Evolutionary conservation across 2,888 invertebrate genomes (phyloP), one percentile per base, ranked within the genome.

Genomic region (Criorhina ranunculi): DNA sequence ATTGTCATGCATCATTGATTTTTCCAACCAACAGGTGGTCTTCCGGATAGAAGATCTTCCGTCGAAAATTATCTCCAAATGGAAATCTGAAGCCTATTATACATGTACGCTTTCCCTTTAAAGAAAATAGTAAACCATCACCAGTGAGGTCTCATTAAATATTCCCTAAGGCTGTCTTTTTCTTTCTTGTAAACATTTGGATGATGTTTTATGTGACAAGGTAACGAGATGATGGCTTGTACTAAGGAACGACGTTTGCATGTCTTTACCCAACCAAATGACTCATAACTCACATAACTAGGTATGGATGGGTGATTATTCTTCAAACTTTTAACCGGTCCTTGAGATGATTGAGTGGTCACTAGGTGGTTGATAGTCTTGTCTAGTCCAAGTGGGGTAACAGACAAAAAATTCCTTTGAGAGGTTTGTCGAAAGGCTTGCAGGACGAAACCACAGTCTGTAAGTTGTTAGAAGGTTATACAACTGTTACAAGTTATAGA

Each of bases 211-310:
- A 57, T 73, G 75, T 51, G 69, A 76, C 70, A 67, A 46, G 49
- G 69, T 70, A 64, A 81, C 69, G 75, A 42, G 76, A 59, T 35
- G 53, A 57, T 64, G n/a, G 73, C 53, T 42, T 80, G 67, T 55
- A 69, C 42, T 40, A 31, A 40, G 11, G n/a, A 51, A 6, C 40
- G 42, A 31, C 53, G 53, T 51, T n/a, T 81, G 69, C 81, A 81
- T 76, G 81, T 82, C 77, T 77, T 64, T 19, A 15, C 17, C 35
- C 51, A 72, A 60, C 70, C 72, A 78, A 82, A 82, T 78, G 82
- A 82, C 82, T 60, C 67, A 78, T 77, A 82, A 77, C 60, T 72
- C 60, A 40, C 53, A 53, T 5, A 60, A 53, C 46, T 57, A 59
- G 70, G 44, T 44, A 81, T 42, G n/a, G 70, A 64, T 59, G 70